Base-by-base conservation (phyloP, 2,888 invertebrate genomes). In the Hecatera dysodea region DNA sequence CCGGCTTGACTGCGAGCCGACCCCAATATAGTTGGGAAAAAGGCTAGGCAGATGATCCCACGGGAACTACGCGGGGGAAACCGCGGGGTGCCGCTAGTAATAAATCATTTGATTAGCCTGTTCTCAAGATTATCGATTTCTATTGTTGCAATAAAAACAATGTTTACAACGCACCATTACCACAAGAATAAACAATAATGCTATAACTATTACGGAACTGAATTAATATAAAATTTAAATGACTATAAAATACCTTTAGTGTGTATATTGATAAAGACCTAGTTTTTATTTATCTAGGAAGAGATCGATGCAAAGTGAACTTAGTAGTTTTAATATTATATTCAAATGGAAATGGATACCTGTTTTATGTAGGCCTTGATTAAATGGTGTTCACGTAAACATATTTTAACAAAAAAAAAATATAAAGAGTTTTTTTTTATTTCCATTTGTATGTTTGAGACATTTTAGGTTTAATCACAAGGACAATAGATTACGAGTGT, bases 191-290 rank as follows among this genome's bases (percentile, higher is more conserved):
- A 5, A 50, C 29, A 57, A 56, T 36, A 78, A 17, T 6, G 2
- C 36, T 61, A 22, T 64, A n/a, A 63, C 59, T 48, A 4, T 24
- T 55, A 55, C 66, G 81, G 81, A 83, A 82, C 15, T 81, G 64
- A 80, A 75, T 77, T 71, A 63, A 59, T 48, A 65, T 60, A 48
- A 55, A 60, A 79, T 75, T 55, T 46, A 44, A 67, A 80, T 69
- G 19, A 60, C 29, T 22, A 24, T 44, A 24, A 42, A 42, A 46
- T 46, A 29, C n/a, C n/a, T n/a, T n/a, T n/a, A n/a, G n/a, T n/a
- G n/a, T n/a, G n/a, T n/a, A n/a, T n/a, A n/a, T n/a, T n/a, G n/a
- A n/a, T n/a, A n/a, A n/a, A n/a, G n/a, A n/a, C n/a, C n/a, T n/a
- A n/a, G n/a, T n/a, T n/a, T n/a, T n/a, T n/a, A 72, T 81, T 17